Conservation (phyloP, 2,113 vertebrate species). For the Chlorocebus sabaeus region DNA sequence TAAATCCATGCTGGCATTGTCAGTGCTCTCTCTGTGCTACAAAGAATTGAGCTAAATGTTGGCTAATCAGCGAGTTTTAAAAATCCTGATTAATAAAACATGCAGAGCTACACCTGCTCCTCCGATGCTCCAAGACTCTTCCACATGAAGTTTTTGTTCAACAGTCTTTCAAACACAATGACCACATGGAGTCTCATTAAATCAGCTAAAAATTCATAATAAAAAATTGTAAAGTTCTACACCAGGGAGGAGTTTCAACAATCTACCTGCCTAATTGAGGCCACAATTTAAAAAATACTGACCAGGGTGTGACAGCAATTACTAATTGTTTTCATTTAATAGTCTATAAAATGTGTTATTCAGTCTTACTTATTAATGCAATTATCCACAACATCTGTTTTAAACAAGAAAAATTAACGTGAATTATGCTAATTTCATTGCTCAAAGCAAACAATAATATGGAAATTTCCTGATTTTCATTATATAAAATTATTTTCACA, state of each 20-base stretch:
- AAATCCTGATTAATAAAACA: slow-evolving; percentile 43
- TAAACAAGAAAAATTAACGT: slow-evolving; percentile 60
- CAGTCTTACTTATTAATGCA: slow-evolving; percentile 53
- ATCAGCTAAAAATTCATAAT: neutral
- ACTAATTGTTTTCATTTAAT: slow-evolving; percentile 40
- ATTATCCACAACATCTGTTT: slow-evolving; percentile 64
- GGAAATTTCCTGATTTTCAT: slow-evolving; percentile 56
- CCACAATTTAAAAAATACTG: slow-evolving; percentile 45
- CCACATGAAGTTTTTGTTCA: slow-evolving; percentile 5
- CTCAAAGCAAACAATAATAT: slow-evolving; percentile 62
- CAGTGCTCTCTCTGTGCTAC: neutral
- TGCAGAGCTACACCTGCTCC: neutral
- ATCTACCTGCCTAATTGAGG: neutral
- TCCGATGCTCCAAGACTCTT: neutral
- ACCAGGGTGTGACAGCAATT: neutral
- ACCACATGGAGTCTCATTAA: neutral
- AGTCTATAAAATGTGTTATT: slow-evolving; percentile 51
- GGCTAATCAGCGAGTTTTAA: slow-evolving; percentile 41
- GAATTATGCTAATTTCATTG: slow-evolving; percentile 63
- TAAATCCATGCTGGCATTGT: neutral
- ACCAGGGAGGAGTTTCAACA: neutral
- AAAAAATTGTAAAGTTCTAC: neutral
- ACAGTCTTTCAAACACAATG: neutral
- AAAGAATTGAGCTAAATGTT: neutral
- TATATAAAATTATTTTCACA: slow-evolving; percentile 41